Conservation (phyloP, 2,888 invertebrate species). For the Pachydiplax longipennis region DNA sequence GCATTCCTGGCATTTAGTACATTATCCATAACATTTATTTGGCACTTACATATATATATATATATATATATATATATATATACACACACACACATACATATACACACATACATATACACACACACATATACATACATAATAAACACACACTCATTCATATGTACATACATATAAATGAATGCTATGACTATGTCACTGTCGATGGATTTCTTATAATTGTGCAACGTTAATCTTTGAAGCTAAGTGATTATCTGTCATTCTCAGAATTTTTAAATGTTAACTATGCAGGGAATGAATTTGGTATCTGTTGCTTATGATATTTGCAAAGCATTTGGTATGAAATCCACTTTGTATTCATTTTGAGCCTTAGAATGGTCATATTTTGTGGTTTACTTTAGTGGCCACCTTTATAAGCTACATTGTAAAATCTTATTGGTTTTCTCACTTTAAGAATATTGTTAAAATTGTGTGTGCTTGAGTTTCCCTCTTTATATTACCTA, state of each 20-base stretch:
- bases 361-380: neutral
- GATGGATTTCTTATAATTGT: conserved; percentile 3
- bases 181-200: neutral
- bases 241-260: neutral
- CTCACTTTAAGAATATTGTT: conserved; percentile 1
- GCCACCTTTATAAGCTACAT: neutral
- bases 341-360: neutral
- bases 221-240: neutral
- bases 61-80: neutral
- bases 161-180: too few relatives aligned
- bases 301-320: neutral
- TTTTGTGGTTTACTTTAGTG: neutral
- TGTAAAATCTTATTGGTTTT: neutral
- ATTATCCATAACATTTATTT: neutral
- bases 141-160: too few relatives aligned
- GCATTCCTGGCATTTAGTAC: neutral
- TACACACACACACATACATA: neutral
- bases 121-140: too few relatives aligned
- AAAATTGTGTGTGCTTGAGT: neutral
- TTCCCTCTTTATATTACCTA: neutral
- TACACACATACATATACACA: too few relatives aligned
- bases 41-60: neutral
- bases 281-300: neutral
- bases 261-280: neutral
- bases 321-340: neutral